Base-by-base conservation (phyloP, 2,797 vertebrate genomes). In the Heliangelus exortis region DNA sequence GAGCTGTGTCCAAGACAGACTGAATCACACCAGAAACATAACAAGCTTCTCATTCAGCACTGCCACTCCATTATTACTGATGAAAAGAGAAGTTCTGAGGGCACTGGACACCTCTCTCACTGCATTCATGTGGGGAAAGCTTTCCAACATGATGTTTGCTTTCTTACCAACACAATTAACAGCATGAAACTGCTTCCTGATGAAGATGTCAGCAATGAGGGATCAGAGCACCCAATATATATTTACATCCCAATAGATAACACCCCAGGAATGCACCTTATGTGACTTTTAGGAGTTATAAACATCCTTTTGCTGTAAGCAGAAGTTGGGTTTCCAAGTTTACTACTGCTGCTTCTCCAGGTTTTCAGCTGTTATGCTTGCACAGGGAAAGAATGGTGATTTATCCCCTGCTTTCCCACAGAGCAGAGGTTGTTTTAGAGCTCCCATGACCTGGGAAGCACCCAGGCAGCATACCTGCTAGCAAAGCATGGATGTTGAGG, bases 401-500 rank as follows among this genome's bases (percentile, higher is more conserved):
- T 74, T 50, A 48, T 12, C 29, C 29, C 29, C 51, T 47, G 50
- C 63, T 68, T 71, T 82, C 57, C 69, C 55, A 65, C 21, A 73
- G 43, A 73, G 43, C 25, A 57, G 20, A 25, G 33, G 12, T 89
- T 66, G n/a, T 62, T 79, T 50, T 26, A 61, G 36, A 39, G 41
- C 45, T 78, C 67, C 57, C 9, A 0, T 55, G 41, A 84, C 61
- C 26, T 54, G 84, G 39, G 45, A 81, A 91, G 63, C 68, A 95
- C 53, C 50, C 66, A 45, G 63, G 67, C 78, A 53, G 39, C 91
- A 80, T 94, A 98, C 99, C 99, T 93, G 99, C 99, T 92, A 99
- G 97, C 47, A 99, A 97, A 4, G 99, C 99, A 0, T 99, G 99
- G 92, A 99, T 99, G 94, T 99, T 99, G 68, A 99, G 98, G 14